Base-by-base conservation (phyloP, 2,888 invertebrate species). In the Chrysotoxum bicinctum region DNA sequence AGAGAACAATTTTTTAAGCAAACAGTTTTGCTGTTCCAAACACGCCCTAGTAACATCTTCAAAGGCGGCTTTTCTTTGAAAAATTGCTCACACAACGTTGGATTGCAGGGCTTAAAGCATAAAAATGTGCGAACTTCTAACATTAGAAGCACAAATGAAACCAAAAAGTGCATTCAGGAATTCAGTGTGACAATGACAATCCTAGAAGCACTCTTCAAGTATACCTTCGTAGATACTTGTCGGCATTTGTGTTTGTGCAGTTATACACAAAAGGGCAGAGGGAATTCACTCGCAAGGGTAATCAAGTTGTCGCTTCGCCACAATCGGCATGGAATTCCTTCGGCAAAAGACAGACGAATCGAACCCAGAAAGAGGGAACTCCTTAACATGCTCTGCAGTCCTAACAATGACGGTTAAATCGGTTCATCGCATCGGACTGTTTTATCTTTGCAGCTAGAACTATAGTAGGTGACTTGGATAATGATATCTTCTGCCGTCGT, bases 361-460 rank as follows among this genome's bases (percentile, higher is more conserved):
- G 12, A 10, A 35, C 12, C 3, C 14, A 14, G 8, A 35, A 26
- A 50, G 35, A 35, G 43, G 26, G 12, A 40, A 69, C 30, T 66
- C 58, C 76, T 72, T 43, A 35, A 56, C 70, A 70, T 54, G 58
- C 54, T 37, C 9, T 19, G n/a, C 26, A 45, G 32, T 45, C 64
- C 56, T 75, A 50, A 80, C 75, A 74, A 80, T 76, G 76, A 81
- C 72, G 68, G 54, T 70, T 76, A 81, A 80, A 84, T 79, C 80
- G 75, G 80, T 80, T 80, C 74, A 85, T 85, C 77, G 84, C 74
- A 85, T 85, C 77, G 84, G 80, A 66, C 75, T 54, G 64, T 43
- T 84, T 66, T 80, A 76, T 62, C 66, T 48, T 10, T 43, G 8
- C 12, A 48, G 62, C 26, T 76, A n/a, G n/a, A n/a, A n/a, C n/a